Percentiles rank a stretch among this genome's conserved stretches.
phyloP scores from a whole-genome alignment of 2,113 vertebrate species.

The Ammodytes marinus region DNA sequence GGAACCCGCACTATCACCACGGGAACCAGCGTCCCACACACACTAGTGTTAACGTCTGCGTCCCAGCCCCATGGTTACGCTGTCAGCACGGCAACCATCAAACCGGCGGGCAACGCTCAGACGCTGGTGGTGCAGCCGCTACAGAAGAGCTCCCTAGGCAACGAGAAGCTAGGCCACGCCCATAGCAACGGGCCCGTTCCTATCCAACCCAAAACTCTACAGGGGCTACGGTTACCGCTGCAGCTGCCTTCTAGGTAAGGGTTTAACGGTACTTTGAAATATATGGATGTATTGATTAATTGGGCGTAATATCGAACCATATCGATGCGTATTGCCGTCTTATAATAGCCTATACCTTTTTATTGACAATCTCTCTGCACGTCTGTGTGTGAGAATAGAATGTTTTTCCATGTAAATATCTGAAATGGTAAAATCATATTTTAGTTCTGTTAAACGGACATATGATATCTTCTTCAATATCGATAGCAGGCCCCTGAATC shows the following conservation, averaged over 20 bases:
- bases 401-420: too few relatives aligned
- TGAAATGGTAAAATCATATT: too few relatives aligned
- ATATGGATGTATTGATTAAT: too few relatives aligned
- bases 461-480: too few relatives aligned
- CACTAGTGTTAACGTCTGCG: constrained; percentile 79
- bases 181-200: constrained; percentile 85
- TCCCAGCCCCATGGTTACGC: constrained; percentile 82
- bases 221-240: constrained; percentile 80
- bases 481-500: too few relatives aligned
- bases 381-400: too few relatives aligned
- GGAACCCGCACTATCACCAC: constrained; percentile 84
- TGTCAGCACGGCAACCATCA: constrained; percentile 89
- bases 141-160: constrained; percentile 83
- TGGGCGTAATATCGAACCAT: too few relatives aligned
- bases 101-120: constrained; percentile 87
- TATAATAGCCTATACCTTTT: too few relatives aligned
- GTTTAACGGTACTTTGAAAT: too few relatives aligned
- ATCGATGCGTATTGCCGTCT: too few relatives aligned
- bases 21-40: constrained; percentile 72
- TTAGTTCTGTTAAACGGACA: too few relatives aligned
- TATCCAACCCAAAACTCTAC: constrained; percentile 92
- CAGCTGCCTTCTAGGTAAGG: constrained; percentile 75
- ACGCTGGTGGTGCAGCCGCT: constrained; percentile 96
- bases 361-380: too few relatives aligned
- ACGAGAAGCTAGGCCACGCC: constrained; percentile 66